phyloP scores from a whole-genome alignment of 2,113 vertebrate genomes.

The Prietella phreatophila region DNA sequence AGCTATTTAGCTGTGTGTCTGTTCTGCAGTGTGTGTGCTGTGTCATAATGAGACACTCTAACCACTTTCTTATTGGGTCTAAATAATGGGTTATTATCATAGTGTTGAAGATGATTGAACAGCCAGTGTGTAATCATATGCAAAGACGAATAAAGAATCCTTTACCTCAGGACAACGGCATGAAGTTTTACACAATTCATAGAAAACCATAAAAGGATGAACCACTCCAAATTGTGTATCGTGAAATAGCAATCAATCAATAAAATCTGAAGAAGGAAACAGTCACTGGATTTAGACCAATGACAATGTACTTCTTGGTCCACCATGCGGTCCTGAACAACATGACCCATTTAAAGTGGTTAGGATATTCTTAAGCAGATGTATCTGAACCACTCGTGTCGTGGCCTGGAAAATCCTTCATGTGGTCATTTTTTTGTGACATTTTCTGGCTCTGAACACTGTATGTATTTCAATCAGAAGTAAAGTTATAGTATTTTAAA shows the following conservation, averaged over 20 bases:
- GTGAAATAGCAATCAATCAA: not conserved
- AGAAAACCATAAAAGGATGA: not conserved
- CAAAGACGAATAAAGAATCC: conserved; percentile 8
- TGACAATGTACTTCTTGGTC: not conserved
- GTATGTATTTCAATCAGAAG: not conserved
- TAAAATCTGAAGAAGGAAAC: not conserved
- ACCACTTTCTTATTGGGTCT: conserved; percentile 60
- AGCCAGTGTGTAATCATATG: conserved; percentile 45
- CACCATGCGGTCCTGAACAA: not conserved
- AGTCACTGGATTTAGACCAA: not conserved
- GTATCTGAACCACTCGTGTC: not conserved
- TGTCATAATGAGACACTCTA: conserved; percentile 18
- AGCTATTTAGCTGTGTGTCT: conserved; percentile 41
- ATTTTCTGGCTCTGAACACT: not conserved
- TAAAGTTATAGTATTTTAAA: not conserved
- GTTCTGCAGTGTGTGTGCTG: conserved; percentile 20
- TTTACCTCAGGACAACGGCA: not conserved
- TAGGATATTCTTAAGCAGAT: not conserved
- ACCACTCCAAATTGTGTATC: not conserved
- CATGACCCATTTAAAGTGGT: not conserved
- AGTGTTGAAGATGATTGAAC: conserved; percentile 52
- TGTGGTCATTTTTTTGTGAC: not conserved
- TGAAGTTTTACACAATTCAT: not conserved
- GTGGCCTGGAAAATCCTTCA: not conserved
- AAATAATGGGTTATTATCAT: conserved; percentile 60